Percentiles rank a stretch among this genome's conserved stretches.
phyloP scores from a whole-genome alignment of 1,140 invertebrate species.

The Coelopa frigida region DNA sequence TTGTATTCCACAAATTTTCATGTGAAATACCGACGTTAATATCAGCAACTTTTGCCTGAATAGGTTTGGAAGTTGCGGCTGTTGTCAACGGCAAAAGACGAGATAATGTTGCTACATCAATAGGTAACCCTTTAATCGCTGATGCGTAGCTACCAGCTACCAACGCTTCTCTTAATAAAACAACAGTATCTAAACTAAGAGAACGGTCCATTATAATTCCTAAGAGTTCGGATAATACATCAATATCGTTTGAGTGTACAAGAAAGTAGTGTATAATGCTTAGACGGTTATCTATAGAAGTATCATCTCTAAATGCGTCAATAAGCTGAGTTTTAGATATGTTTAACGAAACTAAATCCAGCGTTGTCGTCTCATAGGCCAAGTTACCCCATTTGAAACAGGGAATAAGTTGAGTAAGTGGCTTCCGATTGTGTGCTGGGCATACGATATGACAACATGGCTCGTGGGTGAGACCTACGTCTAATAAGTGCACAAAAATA shows the following conservation, averaged over 20 bases:
- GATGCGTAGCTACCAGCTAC: conserved; percentile 62
- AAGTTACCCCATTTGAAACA: conserved; percentile 51
- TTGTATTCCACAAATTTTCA: conserved; percentile 69
- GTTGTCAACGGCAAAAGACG: conserved; percentile 65
- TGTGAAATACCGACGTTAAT: conserved; percentile 46
- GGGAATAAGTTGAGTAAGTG: conserved; percentile 58
- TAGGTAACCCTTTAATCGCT: conserved; percentile 62
- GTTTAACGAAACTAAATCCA: conserved; percentile 60
- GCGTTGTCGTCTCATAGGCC: conserved; percentile 58
- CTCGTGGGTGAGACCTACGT: conserved; percentile 70
- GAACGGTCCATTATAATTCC: conserved; percentile 40
- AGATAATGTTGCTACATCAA: conserved; percentile 58
- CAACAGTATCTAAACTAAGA: conserved; percentile 37
- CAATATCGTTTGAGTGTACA: conserved; percentile 63
- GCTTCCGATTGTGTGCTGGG: conserved; percentile 50
- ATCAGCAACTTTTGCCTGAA: conserved; percentile 37
- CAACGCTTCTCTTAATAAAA: conserved; percentile 67
- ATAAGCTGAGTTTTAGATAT: conserved; percentile 57
- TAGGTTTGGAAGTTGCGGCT: conserved; percentile 37
- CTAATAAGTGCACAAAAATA: conserved; percentile 70
- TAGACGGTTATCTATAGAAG: conserved; percentile 59
- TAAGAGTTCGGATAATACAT: conserved; percentile 55
- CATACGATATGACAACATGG: conserved; percentile 71
- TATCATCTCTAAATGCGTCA: conserved; percentile 59
- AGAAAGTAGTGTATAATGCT: conserved; percentile 73